Percentiles rank a stretch among this genome's conserved stretches.
Conservation (phyloP, 2,888 invertebrate genomes). For the Quadroppia sp. region DNA sequence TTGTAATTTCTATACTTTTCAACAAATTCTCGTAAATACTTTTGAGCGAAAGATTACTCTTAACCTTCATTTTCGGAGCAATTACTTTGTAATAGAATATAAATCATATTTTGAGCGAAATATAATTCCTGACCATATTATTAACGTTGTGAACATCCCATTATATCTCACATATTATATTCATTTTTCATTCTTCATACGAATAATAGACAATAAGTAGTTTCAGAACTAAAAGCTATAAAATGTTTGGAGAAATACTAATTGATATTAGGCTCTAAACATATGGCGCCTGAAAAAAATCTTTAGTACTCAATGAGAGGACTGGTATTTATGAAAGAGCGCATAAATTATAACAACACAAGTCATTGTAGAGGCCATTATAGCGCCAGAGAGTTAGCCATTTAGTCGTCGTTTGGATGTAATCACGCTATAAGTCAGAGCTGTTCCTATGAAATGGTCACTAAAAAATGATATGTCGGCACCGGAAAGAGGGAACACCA, state of each 20-base stretch:
- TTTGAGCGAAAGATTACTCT: too few relatives aligned
- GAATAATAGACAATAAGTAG: neutral
- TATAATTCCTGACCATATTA: neutral
- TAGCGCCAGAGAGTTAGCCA: neutral
- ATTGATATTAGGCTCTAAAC: constrained; percentile 7
- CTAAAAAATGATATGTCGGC: constrained; percentile 1
- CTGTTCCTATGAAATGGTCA: constrained; percentile 1
- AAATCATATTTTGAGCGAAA: neutral
- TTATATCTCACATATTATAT: neutral
- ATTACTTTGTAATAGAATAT: neutral
- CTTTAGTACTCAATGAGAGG: neutral
- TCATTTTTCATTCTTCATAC: neutral
- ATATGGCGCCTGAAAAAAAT: constrained; percentile 14
- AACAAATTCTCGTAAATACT: too few relatives aligned
- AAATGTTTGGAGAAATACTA: neutral
- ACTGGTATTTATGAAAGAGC: neutral
- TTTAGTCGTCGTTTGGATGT: neutral
- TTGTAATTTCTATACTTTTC: too few relatives aligned
- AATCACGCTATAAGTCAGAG: neutral
- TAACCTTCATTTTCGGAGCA: neutral
- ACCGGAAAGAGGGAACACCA: constrained; percentile 1
- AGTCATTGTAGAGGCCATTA: neutral
- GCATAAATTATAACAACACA: constrained; percentile 26
- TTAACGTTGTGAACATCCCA: neutral
- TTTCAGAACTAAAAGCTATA: neutral